phyloP scores from a whole-genome alignment of 2,113 vertebrate species.

The Falco punctatus region DNA sequence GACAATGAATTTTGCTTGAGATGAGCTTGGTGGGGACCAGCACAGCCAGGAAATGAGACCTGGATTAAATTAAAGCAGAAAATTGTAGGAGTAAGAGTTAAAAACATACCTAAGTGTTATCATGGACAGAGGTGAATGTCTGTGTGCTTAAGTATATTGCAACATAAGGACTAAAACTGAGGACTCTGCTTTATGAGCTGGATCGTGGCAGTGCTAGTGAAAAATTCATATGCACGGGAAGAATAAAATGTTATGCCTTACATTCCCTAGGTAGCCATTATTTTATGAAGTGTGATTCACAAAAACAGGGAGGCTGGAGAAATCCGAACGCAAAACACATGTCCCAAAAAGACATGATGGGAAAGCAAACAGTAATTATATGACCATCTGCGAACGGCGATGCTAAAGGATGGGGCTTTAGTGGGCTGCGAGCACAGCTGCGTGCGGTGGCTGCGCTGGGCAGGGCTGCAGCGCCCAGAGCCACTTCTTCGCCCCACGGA shows the following conservation, averaged over 20 bases:
- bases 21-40: not conserved
- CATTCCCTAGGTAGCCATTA: slow-evolving; percentile 24
- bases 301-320: slow-evolving; percentile 15
- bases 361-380: slow-evolving; percentile 1
- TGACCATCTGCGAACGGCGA: not conserved
- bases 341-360: slow-evolving; percentile 27
- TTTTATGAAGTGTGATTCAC: slow-evolving; percentile 61
- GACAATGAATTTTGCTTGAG: not conserved
- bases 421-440: not conserved
- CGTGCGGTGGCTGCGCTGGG: not conserved
- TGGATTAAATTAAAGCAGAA: not conserved
- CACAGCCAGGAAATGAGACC: not conserved
- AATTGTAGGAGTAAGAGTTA: not conserved
- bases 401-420: not conserved
- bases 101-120: not conserved
- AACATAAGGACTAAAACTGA: not conserved
- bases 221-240: not conserved
- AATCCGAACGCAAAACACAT: slow-evolving; percentile 25
- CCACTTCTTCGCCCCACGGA: accelerated
- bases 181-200: not conserved
- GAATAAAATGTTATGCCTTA: not conserved
- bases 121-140: not conserved
- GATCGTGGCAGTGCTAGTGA: not conserved
- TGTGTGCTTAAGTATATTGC: not conserved
- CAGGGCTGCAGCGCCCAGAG: not conserved